Base-by-base conservation (phyloP, 1,140 invertebrate species). In the Drosophila nikananu region DNA sequence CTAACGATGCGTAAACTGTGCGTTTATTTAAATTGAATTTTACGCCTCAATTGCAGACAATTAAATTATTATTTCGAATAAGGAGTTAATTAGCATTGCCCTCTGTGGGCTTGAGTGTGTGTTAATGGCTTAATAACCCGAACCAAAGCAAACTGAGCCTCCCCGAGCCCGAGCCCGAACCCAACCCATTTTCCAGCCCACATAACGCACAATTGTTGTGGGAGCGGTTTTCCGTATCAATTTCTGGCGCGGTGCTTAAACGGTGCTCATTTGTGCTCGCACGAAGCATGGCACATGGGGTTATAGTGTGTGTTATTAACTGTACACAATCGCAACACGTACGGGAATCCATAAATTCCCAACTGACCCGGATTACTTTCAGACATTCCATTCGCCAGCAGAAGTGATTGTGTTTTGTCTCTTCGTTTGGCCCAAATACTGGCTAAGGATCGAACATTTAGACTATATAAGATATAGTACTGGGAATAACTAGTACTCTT, bases 1-100 rank as follows among this genome's bases (percentile, higher is more conserved):
- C 52, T 67, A 70, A 54, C 49, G 49, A 55, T 39, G 49, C 39
- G 25, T 37, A 12, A 19, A 37, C 23, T 39, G 32, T 32, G 7
- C 41, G 51, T 19, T 59, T 44, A 30, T 54, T 37, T 39, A 37
- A 72, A 73, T 68, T 71, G 19, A 42, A 73, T 61, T 73, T 42
- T 3, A 73, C 66, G 67, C 71, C 58, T 71, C 71, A 73, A 73
- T 73, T 73, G 54, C 71, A 13, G 57, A 32, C 71, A 74, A 74
- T 74, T 74, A 73, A 73, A 71, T 42, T 42, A 73, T 73, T 51
- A 73, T 73, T 73, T 42, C 23, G 44, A 60, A 19, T 72, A 23
- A n/a, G 52, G 13, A 61, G 71, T 73, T 61, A 74, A 74, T 74
- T 74, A 74, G 54, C 67, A 61, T 73, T 52, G 67, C 46, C 70